Conservation (phyloP, 2,888 invertebrate species). For the Spialia ferax region DNA sequence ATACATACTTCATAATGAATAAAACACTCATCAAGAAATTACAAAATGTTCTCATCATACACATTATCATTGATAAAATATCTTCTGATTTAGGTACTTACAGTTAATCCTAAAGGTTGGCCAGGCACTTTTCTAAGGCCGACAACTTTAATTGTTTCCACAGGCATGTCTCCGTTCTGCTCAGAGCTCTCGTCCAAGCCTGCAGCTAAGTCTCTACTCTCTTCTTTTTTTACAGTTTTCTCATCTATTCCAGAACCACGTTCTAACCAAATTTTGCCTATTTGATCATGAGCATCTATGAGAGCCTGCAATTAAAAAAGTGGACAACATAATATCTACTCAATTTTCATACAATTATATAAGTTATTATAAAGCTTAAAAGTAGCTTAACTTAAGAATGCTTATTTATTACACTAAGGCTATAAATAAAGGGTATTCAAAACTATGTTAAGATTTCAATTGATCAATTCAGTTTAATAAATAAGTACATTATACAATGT, state of each 20-base stretch:
- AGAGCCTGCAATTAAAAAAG: constrained; percentile 87
- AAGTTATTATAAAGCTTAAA: no score
- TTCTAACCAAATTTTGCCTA: constrained; percentile 89
- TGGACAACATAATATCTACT: neutral
- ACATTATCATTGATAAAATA: no score
- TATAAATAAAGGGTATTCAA: no score
- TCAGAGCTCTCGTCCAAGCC: constrained; percentile 60
- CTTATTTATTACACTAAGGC: no score
- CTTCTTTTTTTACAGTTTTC: constrained; percentile 65
- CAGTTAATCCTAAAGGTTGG: constrained; percentile 95
- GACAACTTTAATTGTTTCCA: constrained; percentile 94
- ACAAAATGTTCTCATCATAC: no score
- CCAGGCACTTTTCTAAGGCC: constrained; percentile 94
- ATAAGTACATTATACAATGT: neutral
- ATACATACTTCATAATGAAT: neutral
- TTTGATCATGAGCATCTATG: constrained; percentile 95
- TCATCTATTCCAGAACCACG: constrained; percentile 84
- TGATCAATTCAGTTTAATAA: no score
- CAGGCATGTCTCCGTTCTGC: constrained; percentile 89
- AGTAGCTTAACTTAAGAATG: no score
- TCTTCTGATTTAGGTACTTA: constrained; percentile 65
- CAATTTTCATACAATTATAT: no score
- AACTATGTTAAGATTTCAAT: no score
- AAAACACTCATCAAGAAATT: no score
- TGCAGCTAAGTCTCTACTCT: constrained; percentile 63